Base-by-base conservation (phyloP, 2,113 vertebrate species). In the Galeopterus variegatus region DNA sequence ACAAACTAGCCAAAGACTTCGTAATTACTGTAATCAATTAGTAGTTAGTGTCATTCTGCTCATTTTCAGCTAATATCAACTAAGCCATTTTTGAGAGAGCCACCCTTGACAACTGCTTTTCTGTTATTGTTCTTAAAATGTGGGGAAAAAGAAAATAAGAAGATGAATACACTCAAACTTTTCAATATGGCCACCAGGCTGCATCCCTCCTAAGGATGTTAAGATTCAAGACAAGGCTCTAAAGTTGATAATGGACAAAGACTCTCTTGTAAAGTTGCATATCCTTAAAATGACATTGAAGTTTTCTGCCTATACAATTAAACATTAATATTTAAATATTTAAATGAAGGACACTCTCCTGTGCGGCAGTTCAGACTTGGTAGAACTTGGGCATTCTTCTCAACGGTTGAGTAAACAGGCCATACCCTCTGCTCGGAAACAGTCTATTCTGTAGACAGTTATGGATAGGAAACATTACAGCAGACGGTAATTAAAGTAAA, bases 21-120 rank as follows among this genome's bases (percentile, higher is more conserved):
- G 98, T 99, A 99, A 99, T 99, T 99, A 99, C 99, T 98, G 99
- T 99, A 99, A 99, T 99, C 99, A 99, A 99, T 99, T 99, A 99
- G 99, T 99, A 99, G 99, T 99, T 99, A 99, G 99, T 99, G 98
- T 99, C 98, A 98, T 99, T 99, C 98, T 99, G 99, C 99, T 99
- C 99, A 99, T 99, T 99, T 99, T 99, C 98, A 98, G 99, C 99
- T 99, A 99, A 99, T 99, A 99, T 99, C 99, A 99, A 98, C 99
- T 99, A 98, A 99, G 98, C 98, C 98, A 98, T 99, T 99, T 99
- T 98, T 98, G 98, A 99, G 97, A 99, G 97, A 97, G 96, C 97
- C 97, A 97, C 98, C 97, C 97, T 98, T 98, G 98, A 98, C 95
- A 96, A 98, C 96, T 98, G 98, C 96, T 97, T 98, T 98, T 98